phyloP scores from a whole-genome alignment of 2,113 vertebrate genomes.

The Mobula hypostoma region DNA sequence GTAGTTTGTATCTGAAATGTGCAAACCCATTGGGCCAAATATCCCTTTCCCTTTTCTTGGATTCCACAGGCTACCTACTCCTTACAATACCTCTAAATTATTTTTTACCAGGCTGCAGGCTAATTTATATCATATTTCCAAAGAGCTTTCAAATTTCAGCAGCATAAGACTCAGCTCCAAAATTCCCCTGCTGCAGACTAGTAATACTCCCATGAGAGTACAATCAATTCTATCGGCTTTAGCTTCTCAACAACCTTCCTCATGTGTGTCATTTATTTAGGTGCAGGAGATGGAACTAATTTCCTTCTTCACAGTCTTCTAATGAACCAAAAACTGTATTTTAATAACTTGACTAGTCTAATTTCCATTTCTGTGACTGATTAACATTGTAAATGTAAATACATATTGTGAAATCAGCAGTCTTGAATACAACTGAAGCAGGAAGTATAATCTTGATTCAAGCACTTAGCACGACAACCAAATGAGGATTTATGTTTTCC shows the following conservation, averaged over 20 bases:
- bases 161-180: not conserved
- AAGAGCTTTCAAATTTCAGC: not conserved
- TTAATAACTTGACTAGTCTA: not conserved
- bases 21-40: not conserved
- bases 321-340: not conserved
- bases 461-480: conserved; percentile 11
- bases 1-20: not conserved
- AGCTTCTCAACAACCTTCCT: not conserved
- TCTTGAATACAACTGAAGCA: conserved; percentile 13
- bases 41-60: not conserved
- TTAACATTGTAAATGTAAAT: conserved; percentile 8
- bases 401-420: conserved; percentile 29
- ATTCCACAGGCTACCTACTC: not conserved
- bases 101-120: not conserved
- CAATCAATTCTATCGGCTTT: not conserved
- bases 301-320: conserved; percentile 29
- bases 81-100: not conserved
- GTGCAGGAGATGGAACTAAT: conserved; percentile 22
- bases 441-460: not conserved
- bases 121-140: not conserved
- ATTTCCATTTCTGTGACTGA: conserved; percentile 8
- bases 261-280: conserved; percentile 31
- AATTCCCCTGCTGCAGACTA: not conserved
- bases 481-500: conserved; percentile 13
- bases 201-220: not conserved